These are phyloP conservation scores for Apodemia duryi DNA, from an alignment of 2,888 invertebrate species.

Conservation along the genomic window DNA sequence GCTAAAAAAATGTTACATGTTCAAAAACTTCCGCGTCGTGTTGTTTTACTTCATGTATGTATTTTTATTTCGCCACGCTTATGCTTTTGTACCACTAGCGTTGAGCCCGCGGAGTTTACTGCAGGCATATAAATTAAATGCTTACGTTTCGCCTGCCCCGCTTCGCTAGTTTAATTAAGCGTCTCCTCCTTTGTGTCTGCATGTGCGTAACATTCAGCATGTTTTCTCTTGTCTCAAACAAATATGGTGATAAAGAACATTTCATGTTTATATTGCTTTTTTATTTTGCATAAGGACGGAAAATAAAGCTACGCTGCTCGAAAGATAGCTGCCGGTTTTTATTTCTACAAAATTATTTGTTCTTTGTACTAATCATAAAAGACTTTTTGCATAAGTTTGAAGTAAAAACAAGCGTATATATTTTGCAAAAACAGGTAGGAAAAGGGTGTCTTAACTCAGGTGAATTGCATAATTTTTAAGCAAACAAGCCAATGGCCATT, in stretches of 20 bases:
- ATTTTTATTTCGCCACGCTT: constrained; percentile 40
- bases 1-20: background rate
- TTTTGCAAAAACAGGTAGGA: no score
- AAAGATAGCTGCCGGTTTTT: background rate
- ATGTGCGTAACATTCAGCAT: constrained; percentile 72
- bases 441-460: no score
- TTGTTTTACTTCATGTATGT: background rate
- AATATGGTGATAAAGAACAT: constrained; percentile 25
- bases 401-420: no score
- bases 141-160: constrained; percentile 75
- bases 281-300: constrained; percentile 1
- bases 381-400: no score
- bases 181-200: constrained; percentile 64
- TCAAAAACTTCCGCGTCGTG: background rate
- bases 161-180: constrained; percentile 77
- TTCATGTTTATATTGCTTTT: constrained; percentile 3
- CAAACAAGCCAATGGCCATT: no score
- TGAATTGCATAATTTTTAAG: no score
- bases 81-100: constrained; percentile 43
- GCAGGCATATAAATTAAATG: constrained; percentile 78
- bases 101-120: constrained; percentile 73
- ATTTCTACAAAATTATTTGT: no score
- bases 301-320: background rate
- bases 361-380: no score
- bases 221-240: constrained; percentile 51